phyloP scores from a whole-genome alignment of 2,888 invertebrate genomes.

The Drosophila rubida region DNA sequence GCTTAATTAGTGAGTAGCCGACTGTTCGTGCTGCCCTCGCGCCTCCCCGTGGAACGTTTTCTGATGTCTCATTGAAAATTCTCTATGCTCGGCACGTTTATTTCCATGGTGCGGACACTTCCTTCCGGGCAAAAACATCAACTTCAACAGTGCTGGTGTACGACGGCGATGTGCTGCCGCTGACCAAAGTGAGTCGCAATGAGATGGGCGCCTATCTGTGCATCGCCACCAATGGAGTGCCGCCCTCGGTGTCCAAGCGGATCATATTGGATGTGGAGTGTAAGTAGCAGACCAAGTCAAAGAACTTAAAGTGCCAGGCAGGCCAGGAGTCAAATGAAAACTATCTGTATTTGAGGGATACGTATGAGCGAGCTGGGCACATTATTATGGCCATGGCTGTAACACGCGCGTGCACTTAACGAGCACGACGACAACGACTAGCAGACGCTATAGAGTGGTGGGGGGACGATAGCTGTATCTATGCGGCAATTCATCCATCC shows the following conservation, averaged over 20 bases:
- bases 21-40: slow-evolving; percentile 38
- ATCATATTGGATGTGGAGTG: slow-evolving; percentile 96
- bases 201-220: slow-evolving; percentile 87
- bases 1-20: no score
- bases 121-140: slow-evolving; percentile 57
- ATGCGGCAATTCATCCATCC: slow-evolving; percentile 56
- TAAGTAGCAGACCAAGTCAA: slow-evolving; percentile 85
- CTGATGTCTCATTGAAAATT: slow-evolving; percentile 52
- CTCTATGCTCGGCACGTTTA: slow-evolving; percentile 50
- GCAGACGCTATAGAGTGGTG: slow-evolving; percentile 4
- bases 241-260: slow-evolving; percentile 95
- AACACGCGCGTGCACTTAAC: slow-evolving; percentile 76
- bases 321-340: slow-evolving; percentile 19
- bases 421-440: slow-evolving; percentile 55
- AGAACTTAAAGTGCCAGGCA: slow-evolving; percentile 32
- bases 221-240: slow-evolving; percentile 91
- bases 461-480: slow-evolving; percentile 34
- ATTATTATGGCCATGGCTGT: slow-evolving; percentile 66
- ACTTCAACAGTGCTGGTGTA: slow-evolving; percentile 89
- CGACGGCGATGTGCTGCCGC: slow-evolving; percentile 93
- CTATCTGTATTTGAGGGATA: slow-evolving; percentile 2
- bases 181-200: slow-evolving; percentile 94
- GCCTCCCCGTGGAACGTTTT: slow-evolving; percentile 13
- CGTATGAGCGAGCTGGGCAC: slow-evolving; percentile 19
- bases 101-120: slow-evolving; percentile 58